A percentile compares a stretch with the other conserved stretches of the same genome.
These are phyloP conservation scores for Phymorhynchus buccinoides DNA, from an alignment of 1,140 invertebrate species.

Conservation along the genomic window DNA sequence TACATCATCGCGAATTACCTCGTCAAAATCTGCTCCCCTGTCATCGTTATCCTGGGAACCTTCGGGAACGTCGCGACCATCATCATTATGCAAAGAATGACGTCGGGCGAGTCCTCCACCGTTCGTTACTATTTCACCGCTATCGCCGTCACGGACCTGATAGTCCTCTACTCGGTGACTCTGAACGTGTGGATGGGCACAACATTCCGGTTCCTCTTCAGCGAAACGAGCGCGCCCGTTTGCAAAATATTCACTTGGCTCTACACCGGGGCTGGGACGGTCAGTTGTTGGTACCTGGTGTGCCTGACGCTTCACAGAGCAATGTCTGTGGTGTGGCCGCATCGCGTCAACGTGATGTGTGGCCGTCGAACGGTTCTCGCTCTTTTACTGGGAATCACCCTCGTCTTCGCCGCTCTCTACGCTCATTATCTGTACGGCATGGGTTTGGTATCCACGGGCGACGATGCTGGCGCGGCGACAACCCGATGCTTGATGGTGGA, in stretches of 20 bases:
- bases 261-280: background rate
- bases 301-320: background rate
- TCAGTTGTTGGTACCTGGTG: conserved; percentile 23
- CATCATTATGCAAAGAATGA: background rate
- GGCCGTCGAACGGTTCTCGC: background rate
- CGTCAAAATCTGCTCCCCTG: no score
- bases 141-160: background rate
- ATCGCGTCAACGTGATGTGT: conserved; percentile 5
- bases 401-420: background rate
- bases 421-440: background rate
- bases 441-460: background rate
- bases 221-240: no score
- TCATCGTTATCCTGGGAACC: no score
- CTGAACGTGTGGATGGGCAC: background rate
- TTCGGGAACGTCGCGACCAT: no score
- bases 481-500: background rate
- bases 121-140: background rate
- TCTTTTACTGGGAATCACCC: background rate
- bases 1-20: no score
- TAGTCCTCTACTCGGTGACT: background rate
- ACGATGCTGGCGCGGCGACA: no score
- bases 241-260: background rate
- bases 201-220: background rate
- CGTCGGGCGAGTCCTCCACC: background rate
- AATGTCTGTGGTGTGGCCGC: background rate